These are phyloP conservation scores for Dicerorhinus sumatrensis DNA, from an alignment of 2,113 vertebrate genomes.

Conservation along the genomic window DNA sequence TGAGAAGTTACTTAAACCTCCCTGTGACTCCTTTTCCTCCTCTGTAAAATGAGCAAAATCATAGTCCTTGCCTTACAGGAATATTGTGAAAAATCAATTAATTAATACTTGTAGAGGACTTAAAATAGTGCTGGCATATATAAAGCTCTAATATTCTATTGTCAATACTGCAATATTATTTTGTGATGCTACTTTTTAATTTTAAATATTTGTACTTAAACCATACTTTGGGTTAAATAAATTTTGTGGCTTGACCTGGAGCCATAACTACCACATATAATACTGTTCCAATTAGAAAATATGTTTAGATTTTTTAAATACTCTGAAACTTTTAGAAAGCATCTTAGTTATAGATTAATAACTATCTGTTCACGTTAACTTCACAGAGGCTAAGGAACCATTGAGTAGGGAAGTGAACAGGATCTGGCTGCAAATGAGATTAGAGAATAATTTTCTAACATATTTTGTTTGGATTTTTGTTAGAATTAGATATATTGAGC, in stretches of 20 bases:
- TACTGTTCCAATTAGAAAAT: background rate
- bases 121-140: background rate
- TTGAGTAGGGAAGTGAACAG: background rate
- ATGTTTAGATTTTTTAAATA: background rate
- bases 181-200: background rate
- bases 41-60: background rate
- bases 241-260: constrained; percentile 2
- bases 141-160: background rate
- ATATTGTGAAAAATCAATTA: background rate
- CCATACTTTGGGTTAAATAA: background rate
- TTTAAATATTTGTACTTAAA: constrained; percentile 21
- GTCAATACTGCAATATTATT: background rate
- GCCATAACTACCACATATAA: background rate
- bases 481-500: constrained; percentile 43
- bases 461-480: background rate
- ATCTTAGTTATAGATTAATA: background rate
- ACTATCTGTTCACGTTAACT: background rate
- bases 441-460: background rate
- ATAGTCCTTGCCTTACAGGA: background rate
- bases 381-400: background rate
- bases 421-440: background rate
- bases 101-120: background rate
- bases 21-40: background rate
- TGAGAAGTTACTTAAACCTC: background rate
- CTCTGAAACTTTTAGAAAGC: background rate